Conservation (phyloP, 2,888 invertebrate genomes). For the Amiota mariae region DNA sequence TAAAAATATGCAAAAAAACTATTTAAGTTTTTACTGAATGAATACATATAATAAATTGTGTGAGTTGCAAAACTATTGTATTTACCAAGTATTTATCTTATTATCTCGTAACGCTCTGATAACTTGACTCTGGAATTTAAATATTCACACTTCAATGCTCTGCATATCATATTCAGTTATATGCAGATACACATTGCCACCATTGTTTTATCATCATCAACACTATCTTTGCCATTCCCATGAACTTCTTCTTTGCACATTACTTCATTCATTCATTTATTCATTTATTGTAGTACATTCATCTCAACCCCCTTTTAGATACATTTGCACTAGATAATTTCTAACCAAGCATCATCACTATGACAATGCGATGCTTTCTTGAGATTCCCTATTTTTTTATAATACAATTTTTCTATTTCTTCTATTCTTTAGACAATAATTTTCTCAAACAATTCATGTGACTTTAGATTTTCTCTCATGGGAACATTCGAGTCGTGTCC, state of each 20-base stretch:
- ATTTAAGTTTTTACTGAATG: too few relatives aligned
- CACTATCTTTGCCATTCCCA: neutral
- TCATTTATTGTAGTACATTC: neutral
- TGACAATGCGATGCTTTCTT: conserved; percentile 31
- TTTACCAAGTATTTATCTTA: neutral
- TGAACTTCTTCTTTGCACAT: conserved; percentile 7
- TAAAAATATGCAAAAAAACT: too few relatives aligned
- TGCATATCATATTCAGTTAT: neutral
- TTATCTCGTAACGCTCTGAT: conserved; percentile 2
- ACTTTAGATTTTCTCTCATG: conserved; percentile 54
- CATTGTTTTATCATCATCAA: neutral
- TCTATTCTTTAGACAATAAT: conserved; percentile 31
- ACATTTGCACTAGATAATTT: conserved; percentile 39
- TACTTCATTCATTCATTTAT: neutral
- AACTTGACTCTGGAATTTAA: neutral
- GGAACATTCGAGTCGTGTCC: conserved; percentile 41
- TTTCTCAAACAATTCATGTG: conserved; percentile 50
- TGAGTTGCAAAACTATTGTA: neutral
- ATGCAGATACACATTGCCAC: neutral
- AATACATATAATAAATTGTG: neutral
- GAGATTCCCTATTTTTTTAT: conserved; percentile 33
- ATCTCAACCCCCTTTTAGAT: neutral
- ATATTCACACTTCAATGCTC: conserved; percentile 18
- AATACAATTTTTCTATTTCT: conserved; percentile 32
- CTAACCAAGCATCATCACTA: conserved; percentile 22